Evolutionary conservation across 2,888 invertebrate species (phyloP).

Genomic region (Agrotis ipsilon): DNA sequence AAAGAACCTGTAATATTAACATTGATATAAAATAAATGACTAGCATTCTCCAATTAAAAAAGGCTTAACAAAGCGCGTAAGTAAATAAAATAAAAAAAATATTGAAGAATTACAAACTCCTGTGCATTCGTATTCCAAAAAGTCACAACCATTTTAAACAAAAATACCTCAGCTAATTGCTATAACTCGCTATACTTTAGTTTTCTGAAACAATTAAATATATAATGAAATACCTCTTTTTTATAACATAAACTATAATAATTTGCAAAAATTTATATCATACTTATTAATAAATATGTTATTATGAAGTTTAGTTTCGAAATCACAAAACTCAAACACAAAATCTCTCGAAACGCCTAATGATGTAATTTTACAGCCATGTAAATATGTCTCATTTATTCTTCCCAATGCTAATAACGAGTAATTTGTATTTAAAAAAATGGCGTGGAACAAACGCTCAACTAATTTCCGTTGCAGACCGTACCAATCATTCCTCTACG

Average conservation of each 20-base stretch:
- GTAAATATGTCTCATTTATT: constrained; percentile 47
- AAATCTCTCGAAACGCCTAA: constrained; percentile 26
- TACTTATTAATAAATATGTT: background rate
- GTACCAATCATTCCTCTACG: constrained; percentile 71
- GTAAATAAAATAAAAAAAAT: too few species aligned
- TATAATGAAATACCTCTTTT: background rate
- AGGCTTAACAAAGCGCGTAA: too few species aligned
- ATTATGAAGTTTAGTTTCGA: background rate
- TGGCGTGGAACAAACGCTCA: constrained; percentile 41
- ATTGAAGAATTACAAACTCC: too few species aligned
- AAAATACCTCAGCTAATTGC: too few species aligned
- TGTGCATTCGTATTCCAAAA: too few species aligned
- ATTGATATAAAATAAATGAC: background rate
- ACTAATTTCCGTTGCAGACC: constrained; percentile 64
- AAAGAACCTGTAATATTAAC: too few species aligned
- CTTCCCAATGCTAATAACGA: constrained; percentile 40
- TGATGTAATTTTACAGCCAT: constrained; percentile 47
- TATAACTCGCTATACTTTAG: background rate
- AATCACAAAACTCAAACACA: background rate
- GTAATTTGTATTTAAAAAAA: constrained; percentile 60
- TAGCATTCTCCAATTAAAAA: too few species aligned
- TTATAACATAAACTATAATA: background rate
- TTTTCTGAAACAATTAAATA: background rate
- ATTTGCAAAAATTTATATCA: background rate
- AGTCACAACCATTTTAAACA: too few species aligned